Base-by-base conservation (phyloP, 1,140 invertebrate species). In the Eupristina koningsbergeri region DNA sequence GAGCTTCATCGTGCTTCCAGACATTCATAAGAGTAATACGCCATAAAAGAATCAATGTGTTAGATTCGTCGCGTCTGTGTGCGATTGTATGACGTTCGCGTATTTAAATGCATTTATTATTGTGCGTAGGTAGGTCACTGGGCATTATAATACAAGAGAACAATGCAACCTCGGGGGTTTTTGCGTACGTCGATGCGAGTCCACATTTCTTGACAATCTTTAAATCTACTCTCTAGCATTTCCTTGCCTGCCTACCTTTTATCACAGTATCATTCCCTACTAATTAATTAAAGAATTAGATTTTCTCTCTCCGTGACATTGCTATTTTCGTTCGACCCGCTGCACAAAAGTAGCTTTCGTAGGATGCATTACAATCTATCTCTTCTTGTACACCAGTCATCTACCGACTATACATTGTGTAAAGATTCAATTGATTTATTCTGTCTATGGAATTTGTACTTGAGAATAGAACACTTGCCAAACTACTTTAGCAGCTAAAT, bases 71-170 rank as follows among this genome's bases (percentile, higher is more conserved):
- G 45, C 63, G 26, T 45, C 19, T 29, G 29, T 15, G 74, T 11
- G 47, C 34, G n/a, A 81, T 17, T 81, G 58, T 81, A 81, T 41
- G 47, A 81, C 47, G 34, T 34, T 31, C 34, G 22, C 29, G 26
- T 41, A 58, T 50, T 47, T 50, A 36, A 69, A 64, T 22, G 78
- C 29, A 22, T 22, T 50, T 67, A 80, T 80, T 53, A 45, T 69
- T 69, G 63, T 69, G 63, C 77, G 61, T 80, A 36, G 19, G 22
- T 11, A 31, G 19, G 77, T 41, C 63, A 34, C 31, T 34, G 39
- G n/a, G 50, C 31, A 80, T 47, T 50, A 41, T 36, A 34, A 61
- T 50, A 53, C n/a, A 8, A 22, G 45, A 45, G 53, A 69, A 80
- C 63, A 80, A 47, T 50, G 63, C 63, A 80, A 50, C 45, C 63